A percentile compares a stretch with the other conserved stretches of the same genome.
These are phyloP conservation scores for Acanthoscelides obtectus DNA, from an alignment of 2,888 invertebrate species.

Conservation along the genomic window DNA sequence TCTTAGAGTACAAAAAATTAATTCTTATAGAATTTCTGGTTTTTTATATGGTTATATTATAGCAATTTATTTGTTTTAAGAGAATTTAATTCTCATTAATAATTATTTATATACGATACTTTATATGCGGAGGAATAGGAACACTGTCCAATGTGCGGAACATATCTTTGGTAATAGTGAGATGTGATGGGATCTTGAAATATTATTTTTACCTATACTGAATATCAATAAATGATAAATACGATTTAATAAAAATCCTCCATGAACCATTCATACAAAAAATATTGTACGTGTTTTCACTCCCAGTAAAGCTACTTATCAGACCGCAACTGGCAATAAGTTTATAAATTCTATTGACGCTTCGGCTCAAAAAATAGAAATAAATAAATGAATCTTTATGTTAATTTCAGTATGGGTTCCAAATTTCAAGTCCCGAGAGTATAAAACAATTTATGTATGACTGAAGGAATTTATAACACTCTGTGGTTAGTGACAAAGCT, in stretches of 20 bases:
- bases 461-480: background rate
- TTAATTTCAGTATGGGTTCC: background rate
- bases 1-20: slow-evolving; percentile 43
- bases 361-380: no score
- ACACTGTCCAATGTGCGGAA: background rate
- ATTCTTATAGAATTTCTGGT: slow-evolving; percentile 32
- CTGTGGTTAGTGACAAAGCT: background rate
- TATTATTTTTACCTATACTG: background rate
- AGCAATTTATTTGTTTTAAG: background rate
- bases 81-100: background rate
- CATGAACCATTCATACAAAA: no score
- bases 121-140: background rate
- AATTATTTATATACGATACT: background rate
- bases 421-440: background rate
- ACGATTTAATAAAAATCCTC: background rate
- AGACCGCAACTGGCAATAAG: no score
- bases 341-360: no score
- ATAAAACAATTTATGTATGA: background rate
- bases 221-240: background rate
- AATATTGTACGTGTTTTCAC: no score
- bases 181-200: background rate
- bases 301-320: no score
- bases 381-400: no score
- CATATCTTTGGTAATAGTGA: background rate
- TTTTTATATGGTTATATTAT: slow-evolving; percentile 14